Base-by-base conservation (phyloP, 2,113 vertebrate species). In the Channa maculata region DNA sequence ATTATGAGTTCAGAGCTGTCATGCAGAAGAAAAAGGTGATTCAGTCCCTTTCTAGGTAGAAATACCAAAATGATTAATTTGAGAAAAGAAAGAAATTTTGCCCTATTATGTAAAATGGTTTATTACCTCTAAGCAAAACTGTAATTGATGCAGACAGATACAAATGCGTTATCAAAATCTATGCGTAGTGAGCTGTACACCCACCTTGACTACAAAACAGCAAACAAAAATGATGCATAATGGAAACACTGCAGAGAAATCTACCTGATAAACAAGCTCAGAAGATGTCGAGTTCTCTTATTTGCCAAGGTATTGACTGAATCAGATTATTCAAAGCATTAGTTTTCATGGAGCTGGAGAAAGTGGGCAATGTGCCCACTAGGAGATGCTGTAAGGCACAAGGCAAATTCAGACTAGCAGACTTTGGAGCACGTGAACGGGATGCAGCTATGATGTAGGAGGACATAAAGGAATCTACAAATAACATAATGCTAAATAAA, bases 311-410 rank as follows among this genome's bases (percentile, higher is more conserved):
- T 79, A 84, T 86, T 59, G 79, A 87, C 67, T 69, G 59, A 77
- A 80, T 88, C 46, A 37, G 58, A 80, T 85, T 83, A 83, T 79
- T 76, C 76, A 80, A 79, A 77, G 53, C 61, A 76, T 86, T 81
- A 0, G 84, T 87, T 91, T 87, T 86, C 50, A 80, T 78, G 51
- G 62, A 1, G 50, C 44, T 71, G 67, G 70, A 71, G 76, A 64
- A 58, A 75, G 53, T 48, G 0, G 66, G 60, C 83, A 41, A 51
- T 86, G 77, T 87, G 79, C 65, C 91, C 92, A 89, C 89, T 91
- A 92, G 87, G 86, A 87, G 89, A 83, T 91, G 85, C 92, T 91
- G 46, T 79, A 74, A 90, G 77, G 75, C 86, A 81, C 86, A 54
- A 69, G 48, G 81, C 82, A 81, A 85, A 58, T 57, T 34, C 62